These are phyloP conservation scores for Rhea americana DNA, from an alignment of 2,113 vertebrate genomes.

Conservation along the genomic window DNA sequence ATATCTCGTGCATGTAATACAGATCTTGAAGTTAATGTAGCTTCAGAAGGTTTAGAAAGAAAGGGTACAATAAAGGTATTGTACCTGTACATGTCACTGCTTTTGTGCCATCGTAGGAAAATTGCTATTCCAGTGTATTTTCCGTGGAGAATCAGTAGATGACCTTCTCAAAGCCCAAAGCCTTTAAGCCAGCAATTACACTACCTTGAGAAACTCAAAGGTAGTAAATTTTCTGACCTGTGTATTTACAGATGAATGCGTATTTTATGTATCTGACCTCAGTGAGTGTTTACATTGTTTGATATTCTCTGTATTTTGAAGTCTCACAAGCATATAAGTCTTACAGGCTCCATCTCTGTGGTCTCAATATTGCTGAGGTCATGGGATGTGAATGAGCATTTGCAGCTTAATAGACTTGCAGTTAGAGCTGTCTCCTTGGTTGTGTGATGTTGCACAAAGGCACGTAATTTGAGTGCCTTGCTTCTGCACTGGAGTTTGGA, in stretches of 20 bases:
- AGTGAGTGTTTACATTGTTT: background rate
- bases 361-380: background rate
- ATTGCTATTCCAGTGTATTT: background rate
- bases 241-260: background rate
- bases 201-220: background rate
- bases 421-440: background rate
- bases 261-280: background rate
- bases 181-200: background rate
- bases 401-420: background rate
- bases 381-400: background rate
- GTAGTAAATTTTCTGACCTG: background rate
- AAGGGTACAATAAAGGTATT: background rate
- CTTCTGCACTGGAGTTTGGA: background rate
- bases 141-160: background rate
- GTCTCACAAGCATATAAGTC: background rate
- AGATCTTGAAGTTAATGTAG: background rate
- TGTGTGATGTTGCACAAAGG: background rate
- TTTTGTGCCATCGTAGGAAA: no score
- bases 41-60: background rate
- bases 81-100: background rate
- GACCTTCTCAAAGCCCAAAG: background rate
- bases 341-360: background rate
- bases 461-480: background rate
- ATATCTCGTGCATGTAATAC: background rate
- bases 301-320: background rate